Base-by-base conservation (phyloP, 2,797 vertebrate genomes). In the Tokudaia muenninki region DNA sequence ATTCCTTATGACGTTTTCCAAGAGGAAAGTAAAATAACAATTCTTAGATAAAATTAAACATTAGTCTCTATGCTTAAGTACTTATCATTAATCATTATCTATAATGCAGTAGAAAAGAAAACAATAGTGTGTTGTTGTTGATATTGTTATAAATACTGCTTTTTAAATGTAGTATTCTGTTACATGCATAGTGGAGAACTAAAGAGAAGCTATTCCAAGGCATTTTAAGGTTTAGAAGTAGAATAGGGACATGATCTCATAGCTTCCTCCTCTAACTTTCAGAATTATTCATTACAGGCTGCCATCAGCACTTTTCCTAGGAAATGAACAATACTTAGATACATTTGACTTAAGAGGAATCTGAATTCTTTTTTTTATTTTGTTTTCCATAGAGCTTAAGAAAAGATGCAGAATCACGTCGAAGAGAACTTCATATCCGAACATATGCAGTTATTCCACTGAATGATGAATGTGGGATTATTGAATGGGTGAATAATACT, bases 401-500 rank as follows among this genome's bases (percentile, higher is more conserved):
- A 97, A 99, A 99, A 98, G 99, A 99, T 91, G 99, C 99, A 0
- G 99, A 99, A 98, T 99, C 99, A n/a, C 99, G 99, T 80, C 98
- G 99, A 94, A 98, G 99, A 98, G 99, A 99, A 96, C 99, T 99
- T 47, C 99, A 99, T 65, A 99, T 99, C 96, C 98, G 99, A 75
- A 99, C 99, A 26, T 99, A 99, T 0, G 99, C 99, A 4, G 99
- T 99, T 97, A 99, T 99, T 97, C 99, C 99, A 34, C 98, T 99
- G 97, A 99, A 99, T 70, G 99, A 99, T 96, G 99, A 99, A 96
- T 99, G 99, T 82, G 99, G 99, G 84, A 99, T 99, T 97, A 99
- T 99, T 75, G 99, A 99, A 97, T 99, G 99, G 99, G 99, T 99
- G 96, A 99, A 99, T 98, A 99, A 99, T 98, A 99, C 99, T 1